Evolutionary conservation across 2,797 vertebrate species (phyloP), one percentile per base, ranked within the genome.

Genomic region (Valencia hispanica): DNA sequence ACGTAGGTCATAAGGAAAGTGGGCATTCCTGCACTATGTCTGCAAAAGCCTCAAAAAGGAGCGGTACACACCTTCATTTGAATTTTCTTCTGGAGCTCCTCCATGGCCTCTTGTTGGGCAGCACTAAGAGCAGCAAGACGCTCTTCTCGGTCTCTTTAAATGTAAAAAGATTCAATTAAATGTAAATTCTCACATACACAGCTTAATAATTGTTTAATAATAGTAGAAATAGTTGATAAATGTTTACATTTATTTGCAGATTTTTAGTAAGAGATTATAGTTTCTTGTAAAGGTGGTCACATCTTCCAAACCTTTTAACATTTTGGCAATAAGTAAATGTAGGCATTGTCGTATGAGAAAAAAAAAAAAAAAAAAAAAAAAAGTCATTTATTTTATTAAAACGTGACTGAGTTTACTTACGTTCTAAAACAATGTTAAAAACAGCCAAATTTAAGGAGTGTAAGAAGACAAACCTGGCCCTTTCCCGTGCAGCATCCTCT

Each of bases 31-130:
- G 36, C 43, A 43, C 51, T 5, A 11, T 61, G 70, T 79, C 63
- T 3, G 25, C 20, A 65, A 48, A 65, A 75, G 61, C 75, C 39
- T 9, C 34, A 69, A 75, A 34, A 59, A 36, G 27, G 47, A 10
- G 0, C 0, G 5, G 32, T 73, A 27, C 72, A 47, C 80, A 69
- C 98, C 96, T 99, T 99, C 92, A 98, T 95, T 83, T 99, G 98
- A 82, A 99, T 99, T 92, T 99, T 99, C 85, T 99, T 99, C 94
- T 99, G 98, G 17, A 99, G 93, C 80, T 99, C 98, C 87, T 99
- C 98, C 97, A 99, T 96, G 74, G 98, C 98, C 84, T 99, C 98
- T 85, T 99, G 98, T 48, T 99, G 98, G 82, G 98, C 98, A 53
- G 98, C 98, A 2, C 97, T 99, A 51, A 99, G 96, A 34, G 98